These are phyloP conservation scores for Fragariocoptes setiger DNA, from an alignment of 1,140 invertebrate genomes.

Conservation along the genomic window DNA sequence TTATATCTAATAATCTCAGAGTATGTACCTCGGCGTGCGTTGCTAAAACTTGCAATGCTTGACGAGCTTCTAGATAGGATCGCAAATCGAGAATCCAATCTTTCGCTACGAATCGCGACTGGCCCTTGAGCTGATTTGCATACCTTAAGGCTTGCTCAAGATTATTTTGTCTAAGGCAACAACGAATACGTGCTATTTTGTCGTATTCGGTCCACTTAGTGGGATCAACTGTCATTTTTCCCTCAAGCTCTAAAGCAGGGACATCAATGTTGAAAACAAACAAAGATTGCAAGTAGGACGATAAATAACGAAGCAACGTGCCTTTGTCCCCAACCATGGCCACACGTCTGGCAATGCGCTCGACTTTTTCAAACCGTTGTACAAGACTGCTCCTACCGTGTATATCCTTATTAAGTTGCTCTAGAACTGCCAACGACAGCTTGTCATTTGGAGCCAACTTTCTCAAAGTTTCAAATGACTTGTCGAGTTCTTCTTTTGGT, in stretches of 20 bases:
- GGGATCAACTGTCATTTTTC: constrained; percentile 17
- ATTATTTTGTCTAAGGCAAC: constrained; percentile 50
- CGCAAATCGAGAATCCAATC: constrained; percentile 60
- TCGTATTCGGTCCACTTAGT: constrained; percentile 43
- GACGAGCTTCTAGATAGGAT: constrained; percentile 56
- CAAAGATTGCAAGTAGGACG: constrained; percentile 49
- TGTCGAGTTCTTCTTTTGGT: too few relatives aligned
- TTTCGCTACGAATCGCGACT: constrained; percentile 37
- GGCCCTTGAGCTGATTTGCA: constrained; percentile 58
- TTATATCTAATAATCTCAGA: too few relatives aligned
- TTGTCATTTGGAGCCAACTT: too few relatives aligned
- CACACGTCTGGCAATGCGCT: constrained; percentile 24
- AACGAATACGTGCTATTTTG: constrained; percentile 47
- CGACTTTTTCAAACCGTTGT: constrained; percentile 46
- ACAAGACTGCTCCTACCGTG: constrained; percentile 48
- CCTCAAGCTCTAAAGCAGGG: constrained; percentile 11
- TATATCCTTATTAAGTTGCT: constrained; percentile 42
- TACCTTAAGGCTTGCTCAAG: constrained; percentile 50
- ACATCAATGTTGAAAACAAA: constrained; percentile 22
- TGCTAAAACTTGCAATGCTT: too few relatives aligned
- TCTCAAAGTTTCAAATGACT: too few relatives aligned
- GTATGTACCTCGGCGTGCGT: too few relatives aligned
- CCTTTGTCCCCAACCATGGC: constrained; percentile 41
- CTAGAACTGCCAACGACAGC: too few relatives aligned
- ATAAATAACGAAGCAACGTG: constrained; percentile 38